phyloP scores from a whole-genome alignment of 1,140 invertebrate genomes.

The Drosophila rhopaloa region DNA sequence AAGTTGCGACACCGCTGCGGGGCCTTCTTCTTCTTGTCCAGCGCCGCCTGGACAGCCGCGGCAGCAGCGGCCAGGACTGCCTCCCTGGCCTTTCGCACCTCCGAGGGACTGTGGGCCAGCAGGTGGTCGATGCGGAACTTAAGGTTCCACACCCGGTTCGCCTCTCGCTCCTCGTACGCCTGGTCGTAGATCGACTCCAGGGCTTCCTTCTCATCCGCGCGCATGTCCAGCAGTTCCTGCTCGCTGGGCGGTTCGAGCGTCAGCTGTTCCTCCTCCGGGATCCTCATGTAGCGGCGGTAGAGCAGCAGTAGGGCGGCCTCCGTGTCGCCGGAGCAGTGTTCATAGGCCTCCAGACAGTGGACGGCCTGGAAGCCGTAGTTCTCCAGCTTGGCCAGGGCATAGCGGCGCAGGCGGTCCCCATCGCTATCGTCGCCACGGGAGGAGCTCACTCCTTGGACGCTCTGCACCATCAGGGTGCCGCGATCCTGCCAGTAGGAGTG shows the following conservation, averaged over 20 bases:
- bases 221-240: slow-evolving; percentile 87
- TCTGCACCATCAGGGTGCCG: slow-evolving; percentile 89
- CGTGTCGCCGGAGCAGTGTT: slow-evolving; percentile 87
- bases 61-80: slow-evolving; percentile 66
- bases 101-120: slow-evolving; percentile 85
- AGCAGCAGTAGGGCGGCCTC: slow-evolving; percentile 89
- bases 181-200: slow-evolving; percentile 90
- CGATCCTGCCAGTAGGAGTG: slow-evolving; percentile 90
- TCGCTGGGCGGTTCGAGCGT: slow-evolving; percentile 55
- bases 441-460: slow-evolving; percentile 88
- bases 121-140: slow-evolving; percentile 89
- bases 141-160: slow-evolving; percentile 88
- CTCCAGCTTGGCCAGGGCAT: slow-evolving; percentile 89
- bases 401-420: slow-evolving; percentile 87
- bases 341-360: slow-evolving; percentile 90
- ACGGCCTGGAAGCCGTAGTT: slow-evolving; percentile 89
- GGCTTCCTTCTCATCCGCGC: slow-evolving; percentile 89
- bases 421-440: slow-evolving; percentile 50
- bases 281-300: slow-evolving; percentile 88
- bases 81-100: slow-evolving; percentile 86
- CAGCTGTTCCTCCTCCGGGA: slow-evolving; percentile 56
- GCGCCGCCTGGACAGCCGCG: slow-evolving; percentile 39
- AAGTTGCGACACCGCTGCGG: slow-evolving; percentile 88
- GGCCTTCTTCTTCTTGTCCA: slow-evolving; percentile 85
- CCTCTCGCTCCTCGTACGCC: slow-evolving; percentile 88